A percentile compares a stretch with the other conserved stretches of the same genome.
Conservation (phyloP, 2,113 vertebrate genomes). For the Pomatorhinus ruficollis region DNA sequence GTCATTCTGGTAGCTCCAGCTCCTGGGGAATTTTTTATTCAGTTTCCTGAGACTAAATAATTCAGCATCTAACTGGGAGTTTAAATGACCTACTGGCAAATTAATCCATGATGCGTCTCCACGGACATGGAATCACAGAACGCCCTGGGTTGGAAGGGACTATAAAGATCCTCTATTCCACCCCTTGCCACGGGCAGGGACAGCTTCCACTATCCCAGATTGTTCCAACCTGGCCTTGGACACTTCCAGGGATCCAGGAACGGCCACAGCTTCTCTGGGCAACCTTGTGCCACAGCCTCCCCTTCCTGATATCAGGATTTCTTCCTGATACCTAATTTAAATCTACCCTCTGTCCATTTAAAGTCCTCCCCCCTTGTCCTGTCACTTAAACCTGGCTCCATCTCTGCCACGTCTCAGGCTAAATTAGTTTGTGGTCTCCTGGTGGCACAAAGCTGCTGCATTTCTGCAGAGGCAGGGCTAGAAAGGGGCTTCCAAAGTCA, state of each 20-base stretch:
- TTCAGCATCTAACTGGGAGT: background rate
- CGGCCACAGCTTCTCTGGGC: background rate
- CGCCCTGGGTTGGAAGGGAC: background rate
- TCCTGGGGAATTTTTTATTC: background rate
- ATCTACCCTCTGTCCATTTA: background rate
- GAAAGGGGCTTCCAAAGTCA: background rate
- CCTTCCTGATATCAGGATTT: background rate
- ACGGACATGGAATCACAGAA: accelerated
- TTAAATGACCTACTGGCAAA: background rate
- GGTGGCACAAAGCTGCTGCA: background rate
- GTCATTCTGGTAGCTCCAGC: background rate
- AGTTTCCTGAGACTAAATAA: background rate
- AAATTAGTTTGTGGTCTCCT: too few species aligned
- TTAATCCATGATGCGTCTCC: background rate
- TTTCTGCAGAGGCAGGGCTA: background rate
- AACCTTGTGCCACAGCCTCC: background rate
- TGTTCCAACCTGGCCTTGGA: background rate
- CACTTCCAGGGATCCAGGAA: background rate
- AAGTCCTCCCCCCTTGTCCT: background rate
- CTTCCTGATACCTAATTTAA: background rate
- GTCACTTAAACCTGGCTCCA: background rate
- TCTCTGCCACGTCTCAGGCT: background rate
- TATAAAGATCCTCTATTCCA: background rate
- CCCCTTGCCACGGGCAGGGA: background rate
- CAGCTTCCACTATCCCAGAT: accelerated